Percentiles rank a stretch among this genome's conserved stretches.
Conservation (phyloP, 2,888 invertebrate genomes). For the Noctua janthe region DNA sequence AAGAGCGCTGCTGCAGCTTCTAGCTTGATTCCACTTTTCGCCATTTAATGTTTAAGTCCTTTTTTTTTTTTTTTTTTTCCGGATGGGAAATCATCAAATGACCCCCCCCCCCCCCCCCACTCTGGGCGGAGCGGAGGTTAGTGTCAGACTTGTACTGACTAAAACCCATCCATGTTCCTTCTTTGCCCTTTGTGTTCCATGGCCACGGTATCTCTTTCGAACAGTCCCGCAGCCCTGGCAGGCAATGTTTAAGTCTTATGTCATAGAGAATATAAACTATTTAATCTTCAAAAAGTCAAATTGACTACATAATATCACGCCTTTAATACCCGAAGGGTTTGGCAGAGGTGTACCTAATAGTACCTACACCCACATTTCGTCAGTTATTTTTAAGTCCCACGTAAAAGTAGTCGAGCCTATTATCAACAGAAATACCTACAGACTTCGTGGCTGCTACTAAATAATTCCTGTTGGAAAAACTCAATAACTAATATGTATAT, state of each 20-base stretch:
- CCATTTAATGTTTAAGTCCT: neutral
- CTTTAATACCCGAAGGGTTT: neutral
- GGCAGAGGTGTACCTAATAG: neutral
- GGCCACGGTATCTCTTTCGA: too few relatives aligned
- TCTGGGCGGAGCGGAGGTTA: too few relatives aligned
- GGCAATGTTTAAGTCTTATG: neutral
- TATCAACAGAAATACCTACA: neutral
- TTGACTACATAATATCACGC: neutral
- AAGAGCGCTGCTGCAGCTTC: neutral
- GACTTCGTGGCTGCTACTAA: neutral
- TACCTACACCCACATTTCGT: neutral
- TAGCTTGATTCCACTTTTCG: neutral
- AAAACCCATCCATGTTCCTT: too few relatives aligned
- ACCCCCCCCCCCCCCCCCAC: too few relatives aligned
- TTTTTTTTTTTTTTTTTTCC: too few relatives aligned
- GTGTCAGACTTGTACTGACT: too few relatives aligned
- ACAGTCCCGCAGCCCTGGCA: too few relatives aligned
- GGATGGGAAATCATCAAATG: too few relatives aligned
- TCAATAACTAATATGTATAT: neutral
- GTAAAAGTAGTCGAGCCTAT: neutral
- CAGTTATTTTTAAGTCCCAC: neutral
- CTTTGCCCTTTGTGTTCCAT: too few relatives aligned
- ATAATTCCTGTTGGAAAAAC: neutral
- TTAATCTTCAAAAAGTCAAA: neutral
- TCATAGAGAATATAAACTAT: neutral